Evolutionary conservation across 2,888 invertebrate genomes (phyloP).

Genomic region (Coleophora flavipennella): DNA sequence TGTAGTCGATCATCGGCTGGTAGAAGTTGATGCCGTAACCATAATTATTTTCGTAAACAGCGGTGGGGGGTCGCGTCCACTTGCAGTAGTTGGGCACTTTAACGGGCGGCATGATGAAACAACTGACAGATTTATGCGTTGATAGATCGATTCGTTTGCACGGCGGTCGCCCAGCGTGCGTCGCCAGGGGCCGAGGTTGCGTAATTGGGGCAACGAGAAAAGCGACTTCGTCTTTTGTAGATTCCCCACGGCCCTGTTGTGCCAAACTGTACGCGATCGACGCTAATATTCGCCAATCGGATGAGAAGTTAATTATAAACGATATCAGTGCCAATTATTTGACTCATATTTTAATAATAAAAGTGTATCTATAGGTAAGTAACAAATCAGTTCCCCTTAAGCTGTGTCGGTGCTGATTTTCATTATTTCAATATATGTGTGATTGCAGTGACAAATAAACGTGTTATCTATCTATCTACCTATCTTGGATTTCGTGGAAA

Average conservation of each 20-base stretch:
- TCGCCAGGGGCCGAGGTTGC: constrained; percentile 41
- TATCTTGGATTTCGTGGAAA: no score
- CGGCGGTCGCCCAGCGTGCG: constrained; percentile 27
- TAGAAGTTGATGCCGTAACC: constrained; percentile 88
- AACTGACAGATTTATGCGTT: constrained; percentile 36
- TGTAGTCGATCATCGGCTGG: constrained; percentile 90
- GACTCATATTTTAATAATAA: constrained; percentile 21
- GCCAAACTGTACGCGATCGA: constrained; percentile 49
- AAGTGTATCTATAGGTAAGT: no score
- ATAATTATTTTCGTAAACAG: constrained; percentile 86
- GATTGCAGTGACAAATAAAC: no score
- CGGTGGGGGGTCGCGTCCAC: constrained; percentile 74
- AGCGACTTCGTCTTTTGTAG: constrained; percentile 51
- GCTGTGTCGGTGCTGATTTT: no score
- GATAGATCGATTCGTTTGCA: constrained; percentile 36
- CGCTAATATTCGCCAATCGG: constrained; percentile 55
- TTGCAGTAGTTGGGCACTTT: constrained; percentile 55
- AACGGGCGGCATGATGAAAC: constrained; percentile 49
- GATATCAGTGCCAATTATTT: constrained; percentile 52
- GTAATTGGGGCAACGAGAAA: constrained; percentile 40
- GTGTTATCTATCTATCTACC: no score
- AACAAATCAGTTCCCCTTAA: no score
- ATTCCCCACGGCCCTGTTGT: constrained; percentile 43
- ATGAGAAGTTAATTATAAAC: constrained; percentile 50
- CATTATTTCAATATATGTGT: no score